These are phyloP conservation scores for Zaprionus obscuricornis DNA, from an alignment of 2,888 invertebrate species.

Conservation along the genomic window DNA sequence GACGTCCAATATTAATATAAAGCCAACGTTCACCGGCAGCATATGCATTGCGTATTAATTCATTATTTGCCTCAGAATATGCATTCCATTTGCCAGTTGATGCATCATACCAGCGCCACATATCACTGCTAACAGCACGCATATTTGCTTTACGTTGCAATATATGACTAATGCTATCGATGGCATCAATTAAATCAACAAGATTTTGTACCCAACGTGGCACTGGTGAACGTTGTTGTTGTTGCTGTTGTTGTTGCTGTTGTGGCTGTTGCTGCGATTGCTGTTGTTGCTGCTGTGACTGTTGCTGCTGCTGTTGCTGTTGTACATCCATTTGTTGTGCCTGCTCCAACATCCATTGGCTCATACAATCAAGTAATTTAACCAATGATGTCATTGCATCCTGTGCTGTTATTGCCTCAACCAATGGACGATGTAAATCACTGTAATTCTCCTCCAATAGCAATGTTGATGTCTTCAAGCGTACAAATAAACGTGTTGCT, in stretches of 20 bases:
- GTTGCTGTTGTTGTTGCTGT: too few relatives aligned
- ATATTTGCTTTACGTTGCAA: constrained; percentile 87
- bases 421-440: constrained; percentile 75
- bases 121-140: constrained; percentile 85
- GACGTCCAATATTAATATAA: constrained; percentile 88
- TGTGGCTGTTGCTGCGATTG: too few relatives aligned
- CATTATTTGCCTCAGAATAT: constrained; percentile 89
- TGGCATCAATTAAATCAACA: constrained; percentile 89
- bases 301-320: too few relatives aligned
- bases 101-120: constrained; percentile 94
- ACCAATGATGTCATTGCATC: constrained; percentile 72
- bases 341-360: constrained; percentile 72
- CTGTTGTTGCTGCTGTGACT: too few relatives aligned
- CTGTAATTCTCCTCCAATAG: constrained; percentile 80
- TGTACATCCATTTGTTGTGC: constrained; percentile 5
- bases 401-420: constrained; percentile 69
- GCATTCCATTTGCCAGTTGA: constrained; percentile 91
- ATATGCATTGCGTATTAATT: constrained; percentile 91
- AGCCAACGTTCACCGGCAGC: constrained; percentile 88
- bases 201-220: constrained; percentile 91
- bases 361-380: constrained; percentile 69
- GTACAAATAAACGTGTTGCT: constrained; percentile 79
- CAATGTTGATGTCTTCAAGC: constrained; percentile 78
- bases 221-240: constrained; percentile 76
- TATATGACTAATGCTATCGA: constrained; percentile 89